These are phyloP conservation scores for Drosophila sechellia DNA, from an alignment of 1,140 invertebrate genomes.

Conservation along the genomic window DNA sequence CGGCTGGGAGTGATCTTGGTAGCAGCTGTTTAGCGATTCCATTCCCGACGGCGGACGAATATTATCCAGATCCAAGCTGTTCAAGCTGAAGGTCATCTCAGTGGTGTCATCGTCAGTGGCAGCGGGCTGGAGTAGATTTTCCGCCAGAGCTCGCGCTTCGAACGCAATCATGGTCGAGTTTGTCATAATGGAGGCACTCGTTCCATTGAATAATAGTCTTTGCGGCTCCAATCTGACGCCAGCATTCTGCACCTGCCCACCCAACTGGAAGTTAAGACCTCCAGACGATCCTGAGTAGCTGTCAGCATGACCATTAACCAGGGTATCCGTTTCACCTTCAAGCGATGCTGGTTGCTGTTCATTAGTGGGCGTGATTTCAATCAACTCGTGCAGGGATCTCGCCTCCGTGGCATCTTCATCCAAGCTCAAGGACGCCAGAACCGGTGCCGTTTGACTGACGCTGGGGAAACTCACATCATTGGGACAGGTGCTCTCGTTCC, in stretches of 20 bases:
- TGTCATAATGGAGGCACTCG: conserved; percentile 85
- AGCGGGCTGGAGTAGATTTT: conserved; percentile 85
- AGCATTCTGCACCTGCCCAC: conserved; percentile 75
- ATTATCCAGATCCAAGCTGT: conserved; percentile 89
- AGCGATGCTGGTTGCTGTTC: conserved; percentile 61
- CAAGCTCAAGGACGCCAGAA: conserved; percentile 89
- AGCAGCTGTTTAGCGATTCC: conserved; percentile 84
- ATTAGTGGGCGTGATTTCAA: conserved; percentile 67
- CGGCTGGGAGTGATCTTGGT: conserved; percentile 66
- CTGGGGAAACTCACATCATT: conserved; percentile 92
- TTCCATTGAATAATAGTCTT: conserved; percentile 62
- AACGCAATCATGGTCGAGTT: conserved; percentile 89
- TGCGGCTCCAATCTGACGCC: conserved; percentile 45
- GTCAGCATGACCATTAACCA: conserved; percentile 37
- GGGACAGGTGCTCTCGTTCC: conserved; percentile 90
- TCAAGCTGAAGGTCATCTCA: conserved; percentile 87
- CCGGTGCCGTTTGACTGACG: conserved; percentile 90
- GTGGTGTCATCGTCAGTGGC: conserved; percentile 44
- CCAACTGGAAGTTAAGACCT: conserved; percentile 75
- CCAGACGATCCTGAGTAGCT: conserved; percentile 16
- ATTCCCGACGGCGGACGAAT: conserved; percentile 92
- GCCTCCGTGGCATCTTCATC: conserved; percentile 64
- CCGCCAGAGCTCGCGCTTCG: conserved; percentile 90
- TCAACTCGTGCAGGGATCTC: conserved; percentile 49
- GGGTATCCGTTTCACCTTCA: conserved; percentile 58